Evolutionary conservation across 2,113 vertebrate species (phyloP).

Genomic region (Rhodinocichla rosea): DNA sequence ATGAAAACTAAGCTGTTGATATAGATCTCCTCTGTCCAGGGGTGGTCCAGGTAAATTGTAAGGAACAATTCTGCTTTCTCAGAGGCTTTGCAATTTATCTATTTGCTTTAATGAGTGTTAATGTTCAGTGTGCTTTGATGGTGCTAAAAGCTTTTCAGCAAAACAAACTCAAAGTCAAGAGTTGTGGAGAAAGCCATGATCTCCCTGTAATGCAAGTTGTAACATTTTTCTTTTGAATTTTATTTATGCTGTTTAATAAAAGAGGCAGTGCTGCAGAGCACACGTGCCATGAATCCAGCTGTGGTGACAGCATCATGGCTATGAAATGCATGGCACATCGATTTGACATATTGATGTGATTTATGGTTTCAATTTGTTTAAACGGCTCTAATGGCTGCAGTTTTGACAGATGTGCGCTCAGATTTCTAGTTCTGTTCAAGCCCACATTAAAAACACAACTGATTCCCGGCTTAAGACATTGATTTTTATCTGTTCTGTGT

Average conservation of each 20-base stretch:
- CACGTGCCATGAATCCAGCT: background rate
- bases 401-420: background rate
- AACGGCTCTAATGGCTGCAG: background rate
- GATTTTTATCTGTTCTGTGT: background rate
- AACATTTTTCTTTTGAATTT: background rate
- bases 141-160: slow-evolving; percentile 18
- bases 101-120: slow-evolving; percentile 24
- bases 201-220: background rate
- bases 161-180: background rate
- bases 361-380: slow-evolving; percentile 56
- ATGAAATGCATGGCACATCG: background rate
- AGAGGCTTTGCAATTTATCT: background rate
- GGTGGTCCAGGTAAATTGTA: background rate
- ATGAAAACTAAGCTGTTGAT: slow-evolving; percentile 25
- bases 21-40: slow-evolving; percentile 21
- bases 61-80: background rate
- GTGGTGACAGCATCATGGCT: background rate
- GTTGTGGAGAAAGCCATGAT: background rate
- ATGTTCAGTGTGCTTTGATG: slow-evolving; percentile 27
- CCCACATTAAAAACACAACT: background rate
- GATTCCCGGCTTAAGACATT: background rate
- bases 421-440: background rate
- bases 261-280: background rate
- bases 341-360: slow-evolving; percentile 7
- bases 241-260: slow-evolving; percentile 53